Evolutionary conservation across 2,113 vertebrate genomes (phyloP), one percentile per base, ranked within the genome.

Genomic region (Dromas ardeola): DNA sequence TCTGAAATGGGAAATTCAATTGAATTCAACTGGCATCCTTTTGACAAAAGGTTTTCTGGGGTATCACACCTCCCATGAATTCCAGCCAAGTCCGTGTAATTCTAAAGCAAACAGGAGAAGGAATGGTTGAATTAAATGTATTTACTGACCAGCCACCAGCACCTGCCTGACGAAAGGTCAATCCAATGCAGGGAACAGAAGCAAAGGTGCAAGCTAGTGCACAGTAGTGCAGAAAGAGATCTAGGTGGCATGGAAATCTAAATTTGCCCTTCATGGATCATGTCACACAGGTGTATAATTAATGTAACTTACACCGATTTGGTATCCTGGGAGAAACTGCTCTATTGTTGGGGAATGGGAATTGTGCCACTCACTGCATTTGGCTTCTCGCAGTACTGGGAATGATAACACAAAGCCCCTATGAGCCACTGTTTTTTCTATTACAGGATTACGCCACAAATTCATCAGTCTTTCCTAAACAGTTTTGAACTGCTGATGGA

Each of bases 31-130:
- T 90, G 97, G 91, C 99, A 99, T 96, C 99, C 99, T 95, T 98
- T 99, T 56, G 97, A 97, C 88, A 98, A 94, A 92, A 99, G 98
- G 55, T 90, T 97, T 92, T 98, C 98, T 86, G 90, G 91, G 7
- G 98, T 99, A 93, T 99, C 99, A 96, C 99, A 99, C 95, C 99
- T 98, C 78, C 98, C 98, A 11, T 97, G 98, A 86, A 98, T 97
- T 92, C 97, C 98, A 94, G 98, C 97, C 5, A 93, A 98, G 90
- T 99, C 98, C 8, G 99, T 99, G 97, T 99, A 99, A 97, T 99
- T 99, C 99, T 99, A 97, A 82, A 71, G 91, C 38, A 90, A 83
- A 89, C 22, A 86, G 38, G 67, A 62, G 66, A 90, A 93, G 62
- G 72, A 84, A 80, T 74, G n/a, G 74, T 70, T 87, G 86, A 94